These are phyloP conservation scores for Tiaroga cobitis DNA, from an alignment of 2,797 vertebrate species.

Conservation along the genomic window DNA sequence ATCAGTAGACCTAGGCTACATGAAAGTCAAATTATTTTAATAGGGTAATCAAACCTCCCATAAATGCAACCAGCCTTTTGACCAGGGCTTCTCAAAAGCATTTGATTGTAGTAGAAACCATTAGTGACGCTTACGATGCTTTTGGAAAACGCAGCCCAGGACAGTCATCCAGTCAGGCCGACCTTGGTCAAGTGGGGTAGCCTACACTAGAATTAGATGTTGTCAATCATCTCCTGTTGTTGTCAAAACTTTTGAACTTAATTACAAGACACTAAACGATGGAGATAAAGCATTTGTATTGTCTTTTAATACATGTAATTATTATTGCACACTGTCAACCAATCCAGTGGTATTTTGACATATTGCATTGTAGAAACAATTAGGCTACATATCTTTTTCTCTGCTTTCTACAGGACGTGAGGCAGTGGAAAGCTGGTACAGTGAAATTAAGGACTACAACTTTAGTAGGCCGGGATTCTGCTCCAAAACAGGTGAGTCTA, in stretches of 20 bases:
- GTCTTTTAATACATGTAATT: neutral
- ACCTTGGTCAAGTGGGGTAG: neutral
- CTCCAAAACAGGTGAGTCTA: constrained; percentile 56
- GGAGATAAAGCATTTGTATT: neutral
- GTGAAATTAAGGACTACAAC: constrained; percentile 65
- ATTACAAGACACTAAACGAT: neutral
- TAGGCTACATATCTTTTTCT: neutral
- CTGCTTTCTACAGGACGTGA: constrained; percentile 55
- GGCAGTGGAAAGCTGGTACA: constrained; percentile 65
- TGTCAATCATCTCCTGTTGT: neutral
- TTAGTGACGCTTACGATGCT: no score
- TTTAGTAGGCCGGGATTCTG: constrained; percentile 62
- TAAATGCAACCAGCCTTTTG: no score
- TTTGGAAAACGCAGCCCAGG: no score
- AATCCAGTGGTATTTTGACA: neutral
- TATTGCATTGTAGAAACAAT: neutral
- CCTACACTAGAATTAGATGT: neutral
- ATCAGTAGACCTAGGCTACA: neutral
- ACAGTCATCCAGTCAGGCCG: neutral
- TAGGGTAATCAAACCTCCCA: neutral
- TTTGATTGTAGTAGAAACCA: no score
- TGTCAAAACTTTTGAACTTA: neutral
- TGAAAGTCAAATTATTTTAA: neutral
- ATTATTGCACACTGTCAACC: neutral
- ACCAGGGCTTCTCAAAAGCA: no score